Percentiles rank a stretch among this genome's conserved stretches.
Conservation (phyloP, 1,140 invertebrate genomes). For the Pachyrhynchus sulphureomaculatus region DNA sequence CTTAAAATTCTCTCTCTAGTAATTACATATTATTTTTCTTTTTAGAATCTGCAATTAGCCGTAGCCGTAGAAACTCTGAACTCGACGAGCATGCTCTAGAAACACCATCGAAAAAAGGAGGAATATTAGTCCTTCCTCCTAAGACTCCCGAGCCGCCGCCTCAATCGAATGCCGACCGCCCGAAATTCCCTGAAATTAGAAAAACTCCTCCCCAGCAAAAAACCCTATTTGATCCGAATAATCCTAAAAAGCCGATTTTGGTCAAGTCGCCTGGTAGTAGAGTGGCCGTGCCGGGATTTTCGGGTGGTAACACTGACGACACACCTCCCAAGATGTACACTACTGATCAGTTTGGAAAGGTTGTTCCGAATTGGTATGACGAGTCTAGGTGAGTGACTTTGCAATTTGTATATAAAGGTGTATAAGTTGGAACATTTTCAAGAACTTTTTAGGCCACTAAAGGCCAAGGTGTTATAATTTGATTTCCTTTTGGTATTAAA, state of each 20-base stretch:
- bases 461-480: too few species aligned
- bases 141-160: constrained; percentile 20
- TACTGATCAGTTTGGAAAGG: constrained; percentile 55
- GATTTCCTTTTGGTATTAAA: not conserved
- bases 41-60: too few species aligned
- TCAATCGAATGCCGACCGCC: constrained; percentile 13
- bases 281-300: constrained; percentile 45
- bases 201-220: constrained; percentile 50
- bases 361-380: constrained; percentile 58
- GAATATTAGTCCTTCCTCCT: constrained; percentile 40
- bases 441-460: too few species aligned
- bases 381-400: constrained; percentile 42
- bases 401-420: too few species aligned
- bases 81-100: constrained; percentile 17
- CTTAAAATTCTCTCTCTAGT: too few species aligned
- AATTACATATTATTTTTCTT: too few species aligned
- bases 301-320: constrained; percentile 37
- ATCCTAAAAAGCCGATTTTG: constrained; percentile 69
- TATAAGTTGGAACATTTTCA: too few species aligned
- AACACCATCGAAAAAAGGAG: constrained; percentile 39
- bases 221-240: constrained; percentile 67
- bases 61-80: constrained; percentile 36
- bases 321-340: constrained; percentile 45
- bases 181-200: constrained; percentile 33
- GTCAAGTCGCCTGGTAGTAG: constrained; percentile 56